phyloP scores from a whole-genome alignment of 2,113 vertebrate species.

The Spilogale gracilis region DNA sequence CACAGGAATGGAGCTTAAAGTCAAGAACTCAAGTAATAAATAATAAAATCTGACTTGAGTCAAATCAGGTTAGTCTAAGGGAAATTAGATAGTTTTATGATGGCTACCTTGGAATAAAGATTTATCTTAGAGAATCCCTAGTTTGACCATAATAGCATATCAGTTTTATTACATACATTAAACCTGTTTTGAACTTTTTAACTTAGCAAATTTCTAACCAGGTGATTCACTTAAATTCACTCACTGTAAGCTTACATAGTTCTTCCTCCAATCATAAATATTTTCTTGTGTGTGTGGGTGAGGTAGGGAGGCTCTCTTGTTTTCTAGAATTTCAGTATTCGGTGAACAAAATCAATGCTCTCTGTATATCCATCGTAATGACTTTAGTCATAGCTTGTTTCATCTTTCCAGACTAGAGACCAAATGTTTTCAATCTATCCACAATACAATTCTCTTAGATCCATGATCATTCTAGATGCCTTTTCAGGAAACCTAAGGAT shows the following conservation, averaged over 20 bases:
- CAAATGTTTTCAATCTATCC: neutral
- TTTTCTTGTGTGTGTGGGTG: neutral
- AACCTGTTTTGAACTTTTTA: neutral
- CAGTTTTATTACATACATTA: neutral
- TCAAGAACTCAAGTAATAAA: neutral
- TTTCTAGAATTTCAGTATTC: neutral
- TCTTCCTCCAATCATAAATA: neutral
- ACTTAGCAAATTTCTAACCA: neutral
- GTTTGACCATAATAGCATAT: neutral
- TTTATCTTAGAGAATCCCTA: neutral
- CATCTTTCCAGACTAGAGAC: neutral
- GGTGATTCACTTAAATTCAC: neutral
- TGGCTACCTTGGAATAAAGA: neutral
- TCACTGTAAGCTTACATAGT: neutral
- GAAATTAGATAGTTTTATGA: neutral
- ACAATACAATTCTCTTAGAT: neutral
- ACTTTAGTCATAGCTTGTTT: neutral
- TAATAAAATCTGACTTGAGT: neutral
- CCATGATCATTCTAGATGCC: neutral
- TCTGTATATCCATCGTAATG: neutral
- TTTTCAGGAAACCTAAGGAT: neutral
- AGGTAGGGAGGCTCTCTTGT: neutral
- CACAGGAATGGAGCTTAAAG: neutral
- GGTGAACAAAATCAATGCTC: neutral
- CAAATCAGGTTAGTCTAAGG: neutral